A percentile compares a stretch with the other conserved stretches of the same genome.
Conservation (phyloP, 2,888 invertebrate species). For the Copidosoma aretas region DNA sequence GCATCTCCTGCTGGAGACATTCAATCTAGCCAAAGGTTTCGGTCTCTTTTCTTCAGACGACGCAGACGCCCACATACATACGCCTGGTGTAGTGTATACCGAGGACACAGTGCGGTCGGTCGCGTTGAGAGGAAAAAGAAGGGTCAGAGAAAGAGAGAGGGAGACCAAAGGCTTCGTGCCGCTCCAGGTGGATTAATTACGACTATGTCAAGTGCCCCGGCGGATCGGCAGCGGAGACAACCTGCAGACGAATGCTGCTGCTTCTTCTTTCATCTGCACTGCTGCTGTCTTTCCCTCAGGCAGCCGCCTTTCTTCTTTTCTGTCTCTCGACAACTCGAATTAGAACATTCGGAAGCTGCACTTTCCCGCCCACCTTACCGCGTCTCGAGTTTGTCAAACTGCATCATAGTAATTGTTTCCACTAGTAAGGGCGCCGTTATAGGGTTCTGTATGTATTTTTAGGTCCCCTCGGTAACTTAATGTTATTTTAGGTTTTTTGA, state of each 20-base stretch:
- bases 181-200: constrained; percentile 31
- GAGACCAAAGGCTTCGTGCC: constrained; percentile 12
- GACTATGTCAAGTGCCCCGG: constrained; percentile 8
- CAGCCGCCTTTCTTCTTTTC: neutral
- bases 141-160: neutral
- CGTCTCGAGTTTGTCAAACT: too few species aligned
- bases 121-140: neutral
- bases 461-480: too few species aligned
- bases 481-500: too few species aligned
- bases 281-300: neutral
- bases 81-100: neutral
- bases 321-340: neutral
- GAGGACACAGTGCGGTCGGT: too few species aligned
- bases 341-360: too few species aligned
- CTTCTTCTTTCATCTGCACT: neutral
- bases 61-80: neutral
- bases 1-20: constrained; percentile 27
- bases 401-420: too few species aligned
- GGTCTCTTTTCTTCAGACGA: neutral
- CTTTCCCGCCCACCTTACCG: too few species aligned
- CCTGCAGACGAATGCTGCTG: neutral
- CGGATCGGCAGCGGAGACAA: neutral
- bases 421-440: too few species aligned
- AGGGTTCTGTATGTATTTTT: too few species aligned
- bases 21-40: constrained; percentile 28